These are phyloP conservation scores for Pogonus chalceus DNA, from an alignment of 1,140 invertebrate species.

Conservation along the genomic window DNA sequence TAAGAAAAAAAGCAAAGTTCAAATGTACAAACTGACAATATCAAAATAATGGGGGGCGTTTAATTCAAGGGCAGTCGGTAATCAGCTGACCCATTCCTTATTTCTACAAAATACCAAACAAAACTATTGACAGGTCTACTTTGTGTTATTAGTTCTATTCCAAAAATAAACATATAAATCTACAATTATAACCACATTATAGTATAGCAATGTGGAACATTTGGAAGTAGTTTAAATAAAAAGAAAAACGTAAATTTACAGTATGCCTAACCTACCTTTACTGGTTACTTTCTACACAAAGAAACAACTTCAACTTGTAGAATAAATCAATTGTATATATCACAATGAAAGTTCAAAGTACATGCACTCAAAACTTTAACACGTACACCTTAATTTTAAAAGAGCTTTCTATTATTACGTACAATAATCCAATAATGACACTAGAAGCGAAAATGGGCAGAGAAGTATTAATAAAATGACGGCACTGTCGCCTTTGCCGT, in stretches of 20 bases:
- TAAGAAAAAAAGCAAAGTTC: not conserved
- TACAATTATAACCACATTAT: not conserved
- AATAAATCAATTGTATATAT: not conserved
- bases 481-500: not conserved
- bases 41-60: conserved; percentile 1
- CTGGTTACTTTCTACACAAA: conserved; percentile 3
- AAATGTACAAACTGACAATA: not conserved
- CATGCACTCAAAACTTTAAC: not conserved
- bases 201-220: too few relatives aligned
- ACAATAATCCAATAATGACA: conserved; percentile 1
- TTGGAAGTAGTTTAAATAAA: too few relatives aligned
- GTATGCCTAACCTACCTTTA: conserved; percentile 1
- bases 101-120: conserved; percentile 2
- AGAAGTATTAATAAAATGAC: conserved; percentile 5
- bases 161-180: not conserved
- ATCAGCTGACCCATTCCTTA: conserved; percentile 1
- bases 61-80: conserved; percentile 3
- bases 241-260: not conserved
- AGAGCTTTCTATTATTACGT: not conserved
- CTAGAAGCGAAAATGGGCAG: conserved; percentile 1
- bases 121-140: not conserved
- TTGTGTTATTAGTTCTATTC: not conserved
- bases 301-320: not conserved
- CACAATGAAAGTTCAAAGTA: conserved; percentile 1
- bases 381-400: conserved; percentile 1